A percentile compares a stretch with the other conserved stretches of the same genome.
Evolutionary conservation across 2,888 invertebrate genomes (phyloP).

Genomic region (Microplitis deprimator): DNA sequence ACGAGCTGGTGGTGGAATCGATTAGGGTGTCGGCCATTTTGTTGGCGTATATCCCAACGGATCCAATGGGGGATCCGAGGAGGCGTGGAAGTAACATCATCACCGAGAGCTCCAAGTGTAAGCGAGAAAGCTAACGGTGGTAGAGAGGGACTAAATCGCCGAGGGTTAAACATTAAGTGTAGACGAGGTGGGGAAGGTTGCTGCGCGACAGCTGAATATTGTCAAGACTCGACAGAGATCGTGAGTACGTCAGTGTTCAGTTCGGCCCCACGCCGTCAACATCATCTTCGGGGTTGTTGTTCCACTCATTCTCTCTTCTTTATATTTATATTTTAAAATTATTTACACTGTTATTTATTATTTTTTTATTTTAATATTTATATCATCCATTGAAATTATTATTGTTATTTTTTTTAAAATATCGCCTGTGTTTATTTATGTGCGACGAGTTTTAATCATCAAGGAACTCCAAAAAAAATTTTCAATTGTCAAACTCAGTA

Average conservation of each 20-base stretch:
- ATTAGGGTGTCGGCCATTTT: slow-evolving; percentile 69
- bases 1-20: slow-evolving; percentile 61
- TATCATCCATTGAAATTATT: not conserved
- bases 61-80: slow-evolving; percentile 55
- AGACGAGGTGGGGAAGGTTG: slow-evolving; percentile 33
- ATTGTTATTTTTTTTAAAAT: not conserved
- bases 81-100: slow-evolving; percentile 63
- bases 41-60: slow-evolving; percentile 59
- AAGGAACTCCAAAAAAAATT: not conserved
- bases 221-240: slow-evolving; percentile 48
- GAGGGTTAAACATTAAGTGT: slow-evolving; percentile 33
- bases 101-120: slow-evolving; percentile 23
- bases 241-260: slow-evolving; percentile 69
- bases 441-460: not conserved
- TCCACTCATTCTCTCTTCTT: slow-evolving; percentile 3
- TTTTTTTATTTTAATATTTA: not conserved
- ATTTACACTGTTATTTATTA: not conserved
- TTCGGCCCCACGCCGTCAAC: slow-evolving; percentile 66
- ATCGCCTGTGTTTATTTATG: not conserved
- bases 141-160: slow-evolving; percentile 27
- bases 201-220: slow-evolving; percentile 20
- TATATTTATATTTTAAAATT: slow-evolving; percentile 2
- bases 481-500: not conserved
- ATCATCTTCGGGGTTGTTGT: slow-evolving; percentile 53
- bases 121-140: not conserved